Percentiles rank a stretch among this genome's conserved stretches.
These are phyloP conservation scores for Vimba vimba DNA, from an alignment of 2,113 vertebrate genomes.

Conservation along the genomic window DNA sequence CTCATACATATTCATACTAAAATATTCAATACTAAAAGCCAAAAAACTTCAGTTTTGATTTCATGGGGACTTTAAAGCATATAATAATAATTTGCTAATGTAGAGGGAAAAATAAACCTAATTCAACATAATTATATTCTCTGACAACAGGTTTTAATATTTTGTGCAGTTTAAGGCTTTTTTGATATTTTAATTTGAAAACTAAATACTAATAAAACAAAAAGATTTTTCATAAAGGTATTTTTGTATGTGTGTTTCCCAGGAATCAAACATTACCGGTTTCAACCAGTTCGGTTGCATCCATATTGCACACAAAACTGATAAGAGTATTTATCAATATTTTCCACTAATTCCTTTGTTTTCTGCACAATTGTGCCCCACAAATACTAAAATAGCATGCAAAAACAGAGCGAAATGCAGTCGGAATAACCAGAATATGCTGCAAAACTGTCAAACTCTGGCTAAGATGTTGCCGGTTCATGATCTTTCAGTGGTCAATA, in stretches of 20 bases:
- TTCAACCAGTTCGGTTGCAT: background rate
- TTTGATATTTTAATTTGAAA: background rate
- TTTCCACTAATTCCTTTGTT: background rate
- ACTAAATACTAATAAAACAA: background rate
- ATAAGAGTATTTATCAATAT: background rate
- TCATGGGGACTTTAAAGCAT: background rate
- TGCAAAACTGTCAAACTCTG: background rate
- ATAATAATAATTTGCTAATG: background rate
- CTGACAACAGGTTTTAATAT: background rate
- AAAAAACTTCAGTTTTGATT: too few species aligned
- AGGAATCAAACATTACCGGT: background rate
- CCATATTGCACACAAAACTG: background rate
- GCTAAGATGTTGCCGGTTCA: background rate
- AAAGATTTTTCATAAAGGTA: background rate
- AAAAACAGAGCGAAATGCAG: background rate
- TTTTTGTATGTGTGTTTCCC: background rate
- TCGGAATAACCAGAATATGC: background rate
- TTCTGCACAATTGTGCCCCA: background rate
- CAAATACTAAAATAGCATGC: background rate
- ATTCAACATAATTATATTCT: background rate
- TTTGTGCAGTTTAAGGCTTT: background rate
- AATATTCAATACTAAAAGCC: too few species aligned
- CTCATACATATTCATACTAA: too few species aligned
- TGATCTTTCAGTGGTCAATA: constrained; percentile 3
- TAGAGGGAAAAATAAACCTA: background rate